phyloP scores from a whole-genome alignment of 2,888 invertebrate genomes.

The Podabrus alpinus region DNA sequence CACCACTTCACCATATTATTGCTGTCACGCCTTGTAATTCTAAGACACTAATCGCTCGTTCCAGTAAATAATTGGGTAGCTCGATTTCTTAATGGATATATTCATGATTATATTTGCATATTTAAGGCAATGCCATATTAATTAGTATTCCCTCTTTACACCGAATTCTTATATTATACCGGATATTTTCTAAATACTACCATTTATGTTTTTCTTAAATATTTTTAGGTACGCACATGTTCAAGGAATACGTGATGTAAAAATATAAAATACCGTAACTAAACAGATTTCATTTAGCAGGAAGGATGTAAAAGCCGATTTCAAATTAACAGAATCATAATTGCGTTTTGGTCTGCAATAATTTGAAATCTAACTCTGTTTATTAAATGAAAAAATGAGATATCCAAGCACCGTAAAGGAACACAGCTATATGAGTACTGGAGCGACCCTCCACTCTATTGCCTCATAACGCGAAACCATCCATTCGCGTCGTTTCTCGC shows the following conservation, averaged over 20 bases:
- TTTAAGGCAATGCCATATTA: conserved; percentile 17
- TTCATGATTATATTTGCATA: conserved; percentile 21
- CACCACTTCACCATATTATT: conserved; percentile 5
- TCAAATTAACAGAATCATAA: conserved; percentile 25
- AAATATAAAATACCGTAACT: not conserved
- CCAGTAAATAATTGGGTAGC: conserved; percentile 15
- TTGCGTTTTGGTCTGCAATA: conserved; percentile 18
- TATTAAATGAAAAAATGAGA: conserved; percentile 38
- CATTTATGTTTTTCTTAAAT: not conserved
- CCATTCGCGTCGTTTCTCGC: conserved; percentile 45
- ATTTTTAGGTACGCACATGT: not conserved
- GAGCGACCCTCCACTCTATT: conserved; percentile 38
- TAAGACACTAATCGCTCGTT: conserved; percentile 16
- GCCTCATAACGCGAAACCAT: conserved; percentile 43
- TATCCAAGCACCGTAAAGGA: conserved; percentile 31
- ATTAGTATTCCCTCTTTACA: conserved; percentile 10
- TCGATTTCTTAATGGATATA: conserved; percentile 20
- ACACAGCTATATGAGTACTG: conserved; percentile 39
- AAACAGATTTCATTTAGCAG: not conserved
- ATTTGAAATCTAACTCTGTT: conserved; percentile 18
- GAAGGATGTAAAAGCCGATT: conserved; percentile 13
- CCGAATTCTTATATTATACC: not conserved
- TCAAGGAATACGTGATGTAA: not conserved
- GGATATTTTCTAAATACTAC: not conserved
- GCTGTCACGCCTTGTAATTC: conserved; percentile 16